Evolutionary conservation across 2,797 vertebrate species (phyloP), one percentile per base, ranked within the genome.

Genomic region (Cirrhinus mrigala): DNA sequence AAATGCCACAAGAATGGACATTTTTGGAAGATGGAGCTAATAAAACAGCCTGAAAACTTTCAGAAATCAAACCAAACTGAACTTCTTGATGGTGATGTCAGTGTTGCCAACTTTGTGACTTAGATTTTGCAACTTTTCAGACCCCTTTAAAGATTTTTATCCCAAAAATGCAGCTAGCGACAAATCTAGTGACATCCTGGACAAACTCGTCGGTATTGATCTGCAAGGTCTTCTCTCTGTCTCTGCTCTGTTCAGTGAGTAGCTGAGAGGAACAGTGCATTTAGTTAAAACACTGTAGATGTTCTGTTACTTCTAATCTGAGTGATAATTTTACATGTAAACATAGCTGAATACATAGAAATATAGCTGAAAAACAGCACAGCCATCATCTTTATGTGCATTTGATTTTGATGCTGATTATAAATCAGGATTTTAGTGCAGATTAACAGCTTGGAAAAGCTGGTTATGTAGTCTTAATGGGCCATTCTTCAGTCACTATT

Each of bases 41-140:
- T 50, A 18, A 18, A 73, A 27, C 1, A 74, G 1, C 0, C 15
- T 48, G 40, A 71, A 6, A 33, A 29, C 4, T 52, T 52, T 20
- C 2, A 6, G 18, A 11, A 33, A 75, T 75, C 24, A 12, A 75
- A 75, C 20, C 15, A 29, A 48, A 16, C 14, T n/a, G 22, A 46
- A 73, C n/a, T 50, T 73, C n/a, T 75, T 74, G 46, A 50, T 27
- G 8, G 24, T 52, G 24, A 52, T 74, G 44, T 73, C 22, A 73
- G 6, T 18, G 62, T 29, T 33, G 27, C 27, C 27, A 66, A 33
- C 27, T 33, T 33, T 8, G 15, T 1, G 3, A 66, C 56, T 60
- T 60, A 11, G 24, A 29, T 29, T 60, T 24, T 18, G 29, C 3
- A 2, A 3, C 14, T 16, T 64, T 64, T 64, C 27, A 8, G 27